Percentiles rank a stretch among this genome's conserved stretches.
phyloP scores from a whole-genome alignment of 2,113 vertebrate species.

The Catagonus wagneri region DNA sequence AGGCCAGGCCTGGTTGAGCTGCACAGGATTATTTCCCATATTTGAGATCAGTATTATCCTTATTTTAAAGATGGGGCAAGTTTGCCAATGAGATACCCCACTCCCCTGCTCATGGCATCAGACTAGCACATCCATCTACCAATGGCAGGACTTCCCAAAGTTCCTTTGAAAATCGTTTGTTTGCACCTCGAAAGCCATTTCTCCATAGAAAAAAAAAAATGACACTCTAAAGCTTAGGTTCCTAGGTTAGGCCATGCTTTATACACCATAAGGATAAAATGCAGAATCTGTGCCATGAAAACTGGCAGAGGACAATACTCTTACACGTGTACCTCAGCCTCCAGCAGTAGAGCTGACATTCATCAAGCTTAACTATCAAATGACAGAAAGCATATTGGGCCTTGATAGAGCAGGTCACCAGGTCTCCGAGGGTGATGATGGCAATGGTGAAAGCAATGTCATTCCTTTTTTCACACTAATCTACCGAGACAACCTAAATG shows the following conservation, averaged over 20 bases:
- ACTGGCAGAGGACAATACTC: slow-evolving; percentile 56
- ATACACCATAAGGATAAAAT: slow-evolving; percentile 14
- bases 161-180: slow-evolving; percentile 36
- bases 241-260: slow-evolving; percentile 24
- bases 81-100: slow-evolving; percentile 5
- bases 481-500: slow-evolving; percentile 57
- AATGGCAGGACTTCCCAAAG: background rate
- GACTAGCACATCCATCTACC: background rate
- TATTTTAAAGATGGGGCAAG: background rate
- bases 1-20: slow-evolving; percentile 12
- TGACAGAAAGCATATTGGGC: slow-evolving; percentile 22
- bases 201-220: background rate
- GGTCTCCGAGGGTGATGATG: slow-evolving; percentile 53
- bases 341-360: slow-evolving; percentile 52
- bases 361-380: slow-evolving; percentile 75
- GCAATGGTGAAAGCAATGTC: slow-evolving; percentile 48
- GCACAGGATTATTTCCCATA: slow-evolving; percentile 54
- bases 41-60: no score
- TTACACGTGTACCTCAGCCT: slow-evolving; percentile 51
- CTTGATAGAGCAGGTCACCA: slow-evolving; percentile 46
- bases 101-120: background rate
- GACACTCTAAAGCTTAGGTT: background rate
- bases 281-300: slow-evolving; percentile 58
- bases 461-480: slow-evolving; percentile 52
- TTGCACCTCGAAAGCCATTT: slow-evolving; percentile 18